Evolutionary conservation across 2,888 invertebrate species (phyloP), one percentile per base, ranked within the genome.

Genomic region (Ormia ochracea): DNA sequence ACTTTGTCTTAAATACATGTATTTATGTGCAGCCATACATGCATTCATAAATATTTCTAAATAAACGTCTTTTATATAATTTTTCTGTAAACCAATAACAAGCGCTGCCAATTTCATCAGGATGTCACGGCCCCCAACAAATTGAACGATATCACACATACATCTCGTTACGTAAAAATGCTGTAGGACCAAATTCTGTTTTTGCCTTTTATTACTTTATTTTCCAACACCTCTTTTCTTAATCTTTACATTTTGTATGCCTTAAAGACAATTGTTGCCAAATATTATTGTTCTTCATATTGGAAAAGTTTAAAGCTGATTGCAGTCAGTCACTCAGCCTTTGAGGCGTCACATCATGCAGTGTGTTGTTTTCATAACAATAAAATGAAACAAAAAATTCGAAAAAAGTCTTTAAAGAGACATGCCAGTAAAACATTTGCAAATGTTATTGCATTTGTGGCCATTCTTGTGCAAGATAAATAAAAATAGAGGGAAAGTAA

Each of bases 241-340:
- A 2, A 36, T 12, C 36, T 3, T 38, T 38, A 1, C 4, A n/a
- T 14, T 43, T 26, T 58, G n/a, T 52, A 19, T 65, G 68, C 73
- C 66, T 38, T 61, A 54, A 78, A 73, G 78, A 78, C 73, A 63
- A 74, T 61, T 63, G 78, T 74, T 74, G 78, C 78, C 78, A 78
- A 28, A 41, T 68, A 69, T 48, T 58, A 12, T 17, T 28, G 26
- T 56, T 56, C 6, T 28, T 66, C 21, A 36, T 41, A 38, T 26
- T n/a, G 56, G 45, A 45, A 17, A 50, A 10, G 28, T 59, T 21
- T 19, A 38, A 26, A 23, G 50, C 36, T 50, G 50, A 74, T 6
- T 41, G 26, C 4, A 28, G 12, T 41, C 41, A 52, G 43, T 63
- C 33, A 31, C 78, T 54, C 58, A 68, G 78, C 38, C 78, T 63